Base-by-base conservation (phyloP, 1,140 invertebrate species). In the Scaptomyza hsui region DNA sequence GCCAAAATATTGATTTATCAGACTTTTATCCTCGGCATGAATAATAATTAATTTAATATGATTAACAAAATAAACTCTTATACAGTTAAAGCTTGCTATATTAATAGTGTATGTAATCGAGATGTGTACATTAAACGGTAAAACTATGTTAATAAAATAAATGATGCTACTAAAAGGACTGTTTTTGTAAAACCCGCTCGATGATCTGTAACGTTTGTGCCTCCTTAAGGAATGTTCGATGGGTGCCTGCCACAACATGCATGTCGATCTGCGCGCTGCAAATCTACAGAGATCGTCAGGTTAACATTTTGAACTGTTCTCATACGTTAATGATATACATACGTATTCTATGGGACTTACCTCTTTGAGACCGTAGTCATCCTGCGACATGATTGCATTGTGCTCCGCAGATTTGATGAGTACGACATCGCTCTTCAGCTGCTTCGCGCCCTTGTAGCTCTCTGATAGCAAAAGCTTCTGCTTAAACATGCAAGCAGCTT, bases 381-480 rank as follows among this genome's bases (percentile, higher is more conserved):
- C 96, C 44, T 95, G 92, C 37, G 94, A 94, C 48, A 96, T 88
- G 49, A 93, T 91, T 12, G 96, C 93, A 89, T 94, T 96, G 86
- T 95, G 97, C 75, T 97, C 95, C 35, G 94, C 94, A 24, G 97
- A 97, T 88, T 95, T 95, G 70, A 98, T 93, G 32, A 99, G 93
- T 4, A 94, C 94, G 21, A 97, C 93, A 35, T 94, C 92, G 57
- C 95, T 96, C 32, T 93, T 88, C 72, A 96, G 94, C 72, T 93
- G 94, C 4, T 90, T 89, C 3, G 88, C 90, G 12, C 96, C 95
- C 83, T 94, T 93, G 92, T 98, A 98, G 51, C 93, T 92, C 88
- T 96, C 94, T 12, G 93, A 94, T 56, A 94, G 94, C 6, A 93
- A 83, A 21, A 98, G 92, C 92, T 97, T 97, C 55, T 94, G 93